Percentiles rank a stretch among this genome's conserved stretches.
Conservation (phyloP, 2,888 invertebrate species). For the Andrena hattorfiana region DNA sequence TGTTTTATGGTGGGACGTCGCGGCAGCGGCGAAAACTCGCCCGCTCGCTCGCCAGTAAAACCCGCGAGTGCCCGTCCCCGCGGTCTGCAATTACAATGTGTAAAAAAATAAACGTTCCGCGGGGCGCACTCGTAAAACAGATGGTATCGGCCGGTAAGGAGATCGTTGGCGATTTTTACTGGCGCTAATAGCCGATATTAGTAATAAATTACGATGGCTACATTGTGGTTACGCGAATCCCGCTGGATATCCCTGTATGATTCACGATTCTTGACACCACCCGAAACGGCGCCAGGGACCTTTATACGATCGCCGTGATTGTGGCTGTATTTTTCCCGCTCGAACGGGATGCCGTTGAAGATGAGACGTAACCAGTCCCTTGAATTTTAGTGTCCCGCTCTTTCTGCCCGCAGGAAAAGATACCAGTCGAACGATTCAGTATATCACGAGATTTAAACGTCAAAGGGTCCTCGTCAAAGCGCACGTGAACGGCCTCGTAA, state of each 20-base stretch:
- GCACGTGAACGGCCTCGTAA: constrained; percentile 44
- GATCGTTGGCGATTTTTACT: constrained; percentile 10
- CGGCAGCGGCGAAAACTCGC: constrained; percentile 38
- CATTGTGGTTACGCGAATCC: constrained; percentile 21
- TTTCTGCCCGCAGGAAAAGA: constrained; percentile 4
- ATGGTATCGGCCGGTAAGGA: not conserved
- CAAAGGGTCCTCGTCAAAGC: constrained; percentile 36
- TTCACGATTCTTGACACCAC: constrained; percentile 32
- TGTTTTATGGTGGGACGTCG: constrained; percentile 56
- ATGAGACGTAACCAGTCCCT: constrained; percentile 50
- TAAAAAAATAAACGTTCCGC: not conserved
- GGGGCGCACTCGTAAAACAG: constrained; percentile 22
- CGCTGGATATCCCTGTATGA: constrained; percentile 2
- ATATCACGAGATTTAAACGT: constrained; percentile 45
- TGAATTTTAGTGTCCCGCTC: constrained; percentile 40
- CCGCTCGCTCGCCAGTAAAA: constrained; percentile 33
- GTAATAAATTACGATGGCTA: constrained; percentile 26
- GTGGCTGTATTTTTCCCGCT: constrained; percentile 24
- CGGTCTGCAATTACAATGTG: constrained; percentile 41
- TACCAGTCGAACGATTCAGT: constrained; percentile 30
- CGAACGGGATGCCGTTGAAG: constrained; percentile 39
- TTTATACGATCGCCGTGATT: constrained; percentile 46
- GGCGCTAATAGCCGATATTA: constrained; percentile 39
- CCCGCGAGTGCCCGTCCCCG: constrained; percentile 24
- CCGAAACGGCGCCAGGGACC: constrained; percentile 33